These are phyloP conservation scores for Cryptops parisi DNA, from an alignment of 2,888 invertebrate species.

Conservation along the genomic window DNA sequence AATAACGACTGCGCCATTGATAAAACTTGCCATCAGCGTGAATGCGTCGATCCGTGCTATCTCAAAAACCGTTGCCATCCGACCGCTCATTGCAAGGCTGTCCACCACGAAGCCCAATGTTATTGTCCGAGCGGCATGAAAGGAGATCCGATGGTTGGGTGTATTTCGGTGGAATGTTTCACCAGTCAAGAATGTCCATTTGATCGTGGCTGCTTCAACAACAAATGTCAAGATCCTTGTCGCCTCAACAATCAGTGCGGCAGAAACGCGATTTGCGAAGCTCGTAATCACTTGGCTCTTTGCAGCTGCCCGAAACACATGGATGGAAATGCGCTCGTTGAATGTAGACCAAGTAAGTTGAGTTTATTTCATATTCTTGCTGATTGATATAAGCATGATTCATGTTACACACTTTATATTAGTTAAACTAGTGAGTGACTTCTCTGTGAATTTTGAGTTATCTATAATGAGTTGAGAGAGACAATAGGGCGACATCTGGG, in stretches of 20 bases:
- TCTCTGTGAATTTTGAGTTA: too few species aligned
- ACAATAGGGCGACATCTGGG: too few species aligned
- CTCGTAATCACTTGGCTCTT: slow-evolving; percentile 32
- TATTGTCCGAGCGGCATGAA: slow-evolving; percentile 57
- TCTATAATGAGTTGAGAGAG: too few species aligned
- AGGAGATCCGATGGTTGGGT: slow-evolving; percentile 46
- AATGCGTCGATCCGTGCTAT: slow-evolving; percentile 62
- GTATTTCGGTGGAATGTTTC: slow-evolving; percentile 16
- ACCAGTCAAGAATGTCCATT: slow-evolving; percentile 23
- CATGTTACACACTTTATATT: too few species aligned
- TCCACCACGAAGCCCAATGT: slow-evolving; percentile 48
- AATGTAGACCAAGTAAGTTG: slow-evolving; percentile 18
- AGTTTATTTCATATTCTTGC: neutral
- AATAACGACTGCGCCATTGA: slow-evolving; percentile 23
- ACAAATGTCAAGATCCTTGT: slow-evolving; percentile 57
- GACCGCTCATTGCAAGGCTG: slow-evolving; percentile 47
- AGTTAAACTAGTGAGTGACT: too few species aligned
- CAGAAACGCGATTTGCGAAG: slow-evolving; percentile 52
- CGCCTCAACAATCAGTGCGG: slow-evolving; percentile 25
- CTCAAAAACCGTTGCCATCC: slow-evolving; percentile 51
- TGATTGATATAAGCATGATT: too few species aligned
- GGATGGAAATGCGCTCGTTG: slow-evolving; percentile 23
- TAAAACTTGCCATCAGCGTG: slow-evolving; percentile 34
- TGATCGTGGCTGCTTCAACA: slow-evolving; percentile 41
- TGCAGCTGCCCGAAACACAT: slow-evolving; percentile 46